Percentiles rank a stretch among this genome's conserved stretches.
Evolutionary conservation across 2,888 invertebrate genomes (phyloP).

Genomic region (Agrotis puta): DNA sequence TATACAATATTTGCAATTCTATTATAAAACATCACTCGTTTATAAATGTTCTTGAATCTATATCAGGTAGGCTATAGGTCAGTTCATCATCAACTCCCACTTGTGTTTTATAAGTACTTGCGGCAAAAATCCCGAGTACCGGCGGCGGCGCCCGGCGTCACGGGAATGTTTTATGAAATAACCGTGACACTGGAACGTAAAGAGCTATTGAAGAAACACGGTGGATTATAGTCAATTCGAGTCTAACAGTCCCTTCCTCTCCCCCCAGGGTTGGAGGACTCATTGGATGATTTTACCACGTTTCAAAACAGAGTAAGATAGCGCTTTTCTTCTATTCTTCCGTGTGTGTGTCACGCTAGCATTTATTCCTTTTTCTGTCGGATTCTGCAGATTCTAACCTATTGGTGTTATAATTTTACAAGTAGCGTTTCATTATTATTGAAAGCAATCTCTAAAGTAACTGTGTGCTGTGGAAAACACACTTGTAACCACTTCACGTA

Average conservation of each 20-base stretch:
- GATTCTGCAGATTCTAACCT: neutral
- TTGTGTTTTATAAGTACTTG: no score
- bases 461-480: neutral
- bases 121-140: no score
- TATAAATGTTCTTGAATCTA: neutral
- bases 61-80: neutral
- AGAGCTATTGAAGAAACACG: no score
- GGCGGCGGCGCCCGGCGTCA: no score
- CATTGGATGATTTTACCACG: no score
- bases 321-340: neutral
- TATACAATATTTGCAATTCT: neutral
- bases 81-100: neutral
- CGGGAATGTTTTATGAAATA: no score
- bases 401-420: neutral
- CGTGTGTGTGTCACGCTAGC: neutral
- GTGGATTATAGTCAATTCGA: no score
- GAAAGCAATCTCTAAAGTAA: conserved; percentile 1
- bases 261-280: no score
- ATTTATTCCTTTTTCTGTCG: neutral
- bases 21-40: neutral
- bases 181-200: no score
- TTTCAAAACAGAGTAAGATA: no score
- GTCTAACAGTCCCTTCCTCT: no score
- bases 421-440: neutral
- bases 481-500: conserved; percentile 45